phyloP scores from a whole-genome alignment of 2,888 invertebrate genomes.

The Philopedon plagiatum region DNA sequence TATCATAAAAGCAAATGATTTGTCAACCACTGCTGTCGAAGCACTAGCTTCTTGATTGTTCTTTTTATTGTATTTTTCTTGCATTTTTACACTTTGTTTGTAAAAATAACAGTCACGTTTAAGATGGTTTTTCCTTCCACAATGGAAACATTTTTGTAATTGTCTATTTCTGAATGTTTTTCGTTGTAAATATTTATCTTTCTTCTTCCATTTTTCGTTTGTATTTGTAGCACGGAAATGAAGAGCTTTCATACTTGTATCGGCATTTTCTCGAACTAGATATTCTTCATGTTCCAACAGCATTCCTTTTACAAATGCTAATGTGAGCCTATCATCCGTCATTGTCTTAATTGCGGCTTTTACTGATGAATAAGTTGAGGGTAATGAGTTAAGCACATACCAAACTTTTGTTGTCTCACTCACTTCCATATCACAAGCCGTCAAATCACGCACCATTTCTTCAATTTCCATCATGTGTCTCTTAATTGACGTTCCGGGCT shows the following conservation, averaged over 20 bases:
- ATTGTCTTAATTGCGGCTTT: no score
- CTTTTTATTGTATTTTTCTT: conserved; percentile 25
- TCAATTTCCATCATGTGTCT: conserved; percentile 35
- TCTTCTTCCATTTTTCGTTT: conserved; percentile 23
- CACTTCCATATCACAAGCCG: conserved; percentile 37
- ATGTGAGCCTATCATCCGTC: no score
- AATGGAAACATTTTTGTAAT: conserved; percentile 22
- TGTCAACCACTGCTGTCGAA: conserved; percentile 7
- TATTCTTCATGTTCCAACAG: conserved; percentile 44
- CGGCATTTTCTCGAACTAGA: conserved; percentile 31
- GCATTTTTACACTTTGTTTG: conserved; percentile 48
- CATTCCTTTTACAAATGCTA: conserved; percentile 45
- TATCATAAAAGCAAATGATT: conserved; percentile 33
- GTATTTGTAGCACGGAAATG: conserved; percentile 26
- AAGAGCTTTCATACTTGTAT: conserved; percentile 39
- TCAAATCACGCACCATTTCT: conserved; percentile 48
- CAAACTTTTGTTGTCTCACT: conserved; percentile 25
- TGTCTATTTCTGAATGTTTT: conserved; percentile 51
- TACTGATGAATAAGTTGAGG: conserved; percentile 34
- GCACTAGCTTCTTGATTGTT: conserved; percentile 18
- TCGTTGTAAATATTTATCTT: conserved; percentile 33
- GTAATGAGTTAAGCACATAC: conserved; percentile 23
- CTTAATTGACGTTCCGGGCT: conserved; percentile 37
- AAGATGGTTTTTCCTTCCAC: conserved; percentile 41
- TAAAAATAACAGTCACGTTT: conserved; percentile 50